A percentile compares a stretch with the other conserved stretches of the same genome.
Evolutionary conservation across 2,797 vertebrate genomes (phyloP).

Genomic region (Falco columbarius): DNA sequence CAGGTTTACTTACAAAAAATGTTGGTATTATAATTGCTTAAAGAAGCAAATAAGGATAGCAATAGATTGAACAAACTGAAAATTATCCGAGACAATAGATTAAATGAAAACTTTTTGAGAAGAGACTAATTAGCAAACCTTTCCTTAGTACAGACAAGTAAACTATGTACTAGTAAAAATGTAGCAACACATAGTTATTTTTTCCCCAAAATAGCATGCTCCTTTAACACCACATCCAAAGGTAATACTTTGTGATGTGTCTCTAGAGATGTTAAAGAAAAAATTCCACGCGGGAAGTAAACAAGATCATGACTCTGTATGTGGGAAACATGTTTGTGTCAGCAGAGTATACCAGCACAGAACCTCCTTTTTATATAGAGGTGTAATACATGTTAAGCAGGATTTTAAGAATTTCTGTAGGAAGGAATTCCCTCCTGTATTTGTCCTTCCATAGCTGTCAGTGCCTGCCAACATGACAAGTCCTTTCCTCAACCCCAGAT

Average conservation of each 20-base stretch:
- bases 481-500: not conserved
- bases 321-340: not conserved
- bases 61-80: not conserved
- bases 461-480: not conserved
- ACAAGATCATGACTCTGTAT: not conserved
- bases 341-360: not conserved
- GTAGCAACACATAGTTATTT: rapidly evolving
- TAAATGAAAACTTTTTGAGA: not conserved
- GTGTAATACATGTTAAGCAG: not conserved
- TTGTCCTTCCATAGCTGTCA: not conserved
- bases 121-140: not conserved
- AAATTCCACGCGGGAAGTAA: not conserved
- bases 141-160: not conserved
- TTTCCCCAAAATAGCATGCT: not conserved
- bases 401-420: not conserved
- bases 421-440: not conserved
- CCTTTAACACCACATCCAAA: not conserved
- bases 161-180: not conserved
- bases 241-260: not conserved
- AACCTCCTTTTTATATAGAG: not conserved
- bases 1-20: not conserved
- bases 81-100: not conserved
- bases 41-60: not conserved
- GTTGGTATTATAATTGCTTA: not conserved
- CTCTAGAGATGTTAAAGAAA: not conserved